A percentile compares a stretch with the other conserved stretches of the same genome.
These are phyloP conservation scores for Hirtodrosophila trivittata DNA, from an alignment of 2,888 invertebrate genomes.

Conservation along the genomic window DNA sequence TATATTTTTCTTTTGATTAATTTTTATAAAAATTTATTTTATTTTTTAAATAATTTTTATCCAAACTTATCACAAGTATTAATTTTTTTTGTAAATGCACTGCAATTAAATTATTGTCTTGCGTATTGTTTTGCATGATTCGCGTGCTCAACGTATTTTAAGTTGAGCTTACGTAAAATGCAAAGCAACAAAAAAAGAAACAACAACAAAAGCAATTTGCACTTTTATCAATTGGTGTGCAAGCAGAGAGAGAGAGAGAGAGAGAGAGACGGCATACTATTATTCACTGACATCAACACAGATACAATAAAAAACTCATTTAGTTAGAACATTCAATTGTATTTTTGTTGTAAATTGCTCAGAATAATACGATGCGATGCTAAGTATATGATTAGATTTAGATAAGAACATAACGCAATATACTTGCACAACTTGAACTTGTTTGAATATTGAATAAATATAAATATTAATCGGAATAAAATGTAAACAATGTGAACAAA, in stretches of 20 bases:
- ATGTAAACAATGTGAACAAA: too few relatives aligned
- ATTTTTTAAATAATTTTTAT: background rate
- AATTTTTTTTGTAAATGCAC: background rate
- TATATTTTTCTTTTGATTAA: background rate
- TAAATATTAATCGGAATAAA: background rate
- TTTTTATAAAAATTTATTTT: background rate
- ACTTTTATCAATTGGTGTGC: constrained; percentile 44
- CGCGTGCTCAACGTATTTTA: constrained; percentile 20
- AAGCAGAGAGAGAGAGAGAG: constrained; percentile 3
- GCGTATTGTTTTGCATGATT: constrained; percentile 10
- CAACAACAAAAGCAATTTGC: constrained; percentile 47
- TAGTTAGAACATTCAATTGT: background rate
- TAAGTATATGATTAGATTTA: too few relatives aligned
- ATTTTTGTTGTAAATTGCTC: background rate
- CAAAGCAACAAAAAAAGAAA: constrained; percentile 23
- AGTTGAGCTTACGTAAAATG: constrained; percentile 61
- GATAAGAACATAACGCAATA: constrained; percentile 6
- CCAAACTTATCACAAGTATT: background rate
- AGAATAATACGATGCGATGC: too few relatives aligned
- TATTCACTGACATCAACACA: constrained; percentile 30
- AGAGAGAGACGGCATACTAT: constrained; percentile 8
- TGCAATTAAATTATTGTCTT: constrained; percentile 11
- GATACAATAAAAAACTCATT: background rate
- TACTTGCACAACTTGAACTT: background rate
- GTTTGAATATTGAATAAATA: too few relatives aligned